A percentile compares a stretch with the other conserved stretches of the same genome.
Evolutionary conservation across 2,797 vertebrate species (phyloP).

Genomic region (Hyperoplus immaculatus): DNA sequence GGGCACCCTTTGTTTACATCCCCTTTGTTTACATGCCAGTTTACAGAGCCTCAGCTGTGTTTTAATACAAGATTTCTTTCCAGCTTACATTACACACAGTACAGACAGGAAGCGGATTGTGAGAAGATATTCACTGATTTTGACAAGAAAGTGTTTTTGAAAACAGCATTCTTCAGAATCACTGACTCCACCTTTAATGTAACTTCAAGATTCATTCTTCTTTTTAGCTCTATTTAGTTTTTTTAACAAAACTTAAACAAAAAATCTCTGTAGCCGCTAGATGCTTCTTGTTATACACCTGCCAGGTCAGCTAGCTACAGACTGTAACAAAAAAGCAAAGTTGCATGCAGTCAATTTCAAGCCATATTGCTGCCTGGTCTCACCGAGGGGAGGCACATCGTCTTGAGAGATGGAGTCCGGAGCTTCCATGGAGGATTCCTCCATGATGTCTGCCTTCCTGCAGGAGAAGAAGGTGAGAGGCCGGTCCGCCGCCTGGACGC

Average conservation of each 20-base stretch:
- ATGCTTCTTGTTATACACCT: not conserved
- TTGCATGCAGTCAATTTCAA: not conserved
- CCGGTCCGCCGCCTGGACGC: constrained; percentile 81
- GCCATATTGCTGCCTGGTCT: constrained; percentile 20
- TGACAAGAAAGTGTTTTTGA: too few relatives aligned
- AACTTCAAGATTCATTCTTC: not conserved
- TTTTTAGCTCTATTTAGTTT: not conserved
- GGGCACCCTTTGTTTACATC: too few relatives aligned
- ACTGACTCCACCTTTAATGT: too few relatives aligned
- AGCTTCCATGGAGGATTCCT: constrained; percentile 88
- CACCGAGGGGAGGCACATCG: constrained; percentile 88
- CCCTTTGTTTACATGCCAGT: too few relatives aligned
- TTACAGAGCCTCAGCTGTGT: too few relatives aligned
- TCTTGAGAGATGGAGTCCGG: constrained; percentile 83
- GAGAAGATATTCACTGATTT: too few relatives aligned
- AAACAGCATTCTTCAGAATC: too few relatives aligned
- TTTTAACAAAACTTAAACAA: not conserved
- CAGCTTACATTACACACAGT: too few relatives aligned
- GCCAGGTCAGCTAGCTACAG: not conserved
- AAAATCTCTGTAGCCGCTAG: not conserved
- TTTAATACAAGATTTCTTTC: too few relatives aligned
- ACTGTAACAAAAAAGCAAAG: not conserved
- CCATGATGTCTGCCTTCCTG: constrained; percentile 89
- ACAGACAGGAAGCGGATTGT: too few relatives aligned
- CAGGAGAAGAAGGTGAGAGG: constrained; percentile 81